Evolutionary conservation across 2,113 vertebrate species (phyloP).

Genomic region (Phodopus roborovskii): DNA sequence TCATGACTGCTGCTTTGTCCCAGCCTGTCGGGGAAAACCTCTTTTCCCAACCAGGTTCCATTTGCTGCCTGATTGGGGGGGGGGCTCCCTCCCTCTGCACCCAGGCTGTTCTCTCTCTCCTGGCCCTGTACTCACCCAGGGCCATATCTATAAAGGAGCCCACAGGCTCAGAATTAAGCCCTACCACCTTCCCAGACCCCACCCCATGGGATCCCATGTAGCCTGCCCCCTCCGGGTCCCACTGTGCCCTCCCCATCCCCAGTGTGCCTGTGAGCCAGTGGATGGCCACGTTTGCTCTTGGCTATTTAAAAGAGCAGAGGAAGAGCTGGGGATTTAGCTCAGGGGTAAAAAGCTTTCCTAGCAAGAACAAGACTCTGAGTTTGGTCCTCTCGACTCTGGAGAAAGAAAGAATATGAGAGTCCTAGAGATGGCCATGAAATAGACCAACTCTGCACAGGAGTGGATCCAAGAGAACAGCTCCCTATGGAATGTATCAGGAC

Average conservation of each 20-base stretch:
- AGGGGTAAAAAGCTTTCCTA: not conserved
- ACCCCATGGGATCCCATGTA: not conserved
- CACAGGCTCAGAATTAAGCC: not conserved
- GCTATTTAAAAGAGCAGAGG: not conserved
- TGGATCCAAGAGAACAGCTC: not conserved
- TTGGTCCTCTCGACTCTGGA: not conserved
- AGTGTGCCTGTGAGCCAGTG: fast-evolving
- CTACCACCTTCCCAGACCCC: not conserved
- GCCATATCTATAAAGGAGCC: not conserved
- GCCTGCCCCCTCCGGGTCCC: not conserved
- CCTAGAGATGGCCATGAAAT: fast-evolving
- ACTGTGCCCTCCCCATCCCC: not conserved
- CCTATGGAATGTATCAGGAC: not conserved
- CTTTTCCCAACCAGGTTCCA: not conserved
- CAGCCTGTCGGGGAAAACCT: not conserved
- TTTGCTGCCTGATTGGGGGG: too few species aligned
- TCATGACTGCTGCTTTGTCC: not conserved
- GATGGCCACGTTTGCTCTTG: fast-evolving
- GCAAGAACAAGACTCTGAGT: not conserved
- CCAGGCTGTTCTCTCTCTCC: not conserved
- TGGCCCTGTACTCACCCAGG: fast-evolving
- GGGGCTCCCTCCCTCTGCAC: not conserved
- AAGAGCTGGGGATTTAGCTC: not conserved
- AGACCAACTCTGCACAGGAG: fast-evolving
- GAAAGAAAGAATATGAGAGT: not conserved